Evolutionary conservation across 2,888 invertebrate species (phyloP), one percentile per base, ranked within the genome.

Genomic region (Eueremaeus valkanovi): DNA sequence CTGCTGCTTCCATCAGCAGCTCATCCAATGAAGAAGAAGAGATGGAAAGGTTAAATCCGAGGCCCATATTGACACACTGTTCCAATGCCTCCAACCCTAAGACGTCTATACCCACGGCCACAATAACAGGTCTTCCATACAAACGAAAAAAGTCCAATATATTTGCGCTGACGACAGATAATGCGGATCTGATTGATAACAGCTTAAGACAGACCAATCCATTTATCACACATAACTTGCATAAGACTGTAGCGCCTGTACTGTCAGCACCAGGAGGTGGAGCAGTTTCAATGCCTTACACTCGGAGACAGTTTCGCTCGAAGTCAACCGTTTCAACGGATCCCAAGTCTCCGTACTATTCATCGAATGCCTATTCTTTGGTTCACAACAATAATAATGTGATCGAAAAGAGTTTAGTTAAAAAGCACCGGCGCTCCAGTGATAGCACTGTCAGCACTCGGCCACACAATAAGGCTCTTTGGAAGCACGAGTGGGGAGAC

Each of bases 61-160:
- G 3, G 24, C 11, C 13, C 3, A 13, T 55, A 2, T 24, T 9
- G 24, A 27, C 55, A 3, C 18, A 11, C 18, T 3, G 9, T 3
- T 3, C 45, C 16, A 24, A 9, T n/a, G 11, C 55, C 3, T 31
- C 31, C 3, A 21, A n/a, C 21, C 21, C 21, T 6, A n/a, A 6
- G 21, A 36, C n/a, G 5, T 24, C 42, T 42, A 42, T 42, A 42
- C 68, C 68, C 6, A 40, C 68, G 16, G 68, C 68, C 6, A 68
- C 68, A 3, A 42, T 68, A 42, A 68, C 36, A 68, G 68, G 68
- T 42, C 68, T 68, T 36, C 68, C 68, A 3, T 68, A 68, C 42
- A 68, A 68, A 24, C 13, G 68, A 3, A 68, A 68, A n/a, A 68
- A 68, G 24, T 68, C 68, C 42, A 68, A 68, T 68, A 42, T 68